Percentiles rank a stretch among this genome's conserved stretches.
These are phyloP conservation scores for Peromyscus attwateri DNA, from an alignment of 2,797 vertebrate species.

Conservation along the genomic window DNA sequence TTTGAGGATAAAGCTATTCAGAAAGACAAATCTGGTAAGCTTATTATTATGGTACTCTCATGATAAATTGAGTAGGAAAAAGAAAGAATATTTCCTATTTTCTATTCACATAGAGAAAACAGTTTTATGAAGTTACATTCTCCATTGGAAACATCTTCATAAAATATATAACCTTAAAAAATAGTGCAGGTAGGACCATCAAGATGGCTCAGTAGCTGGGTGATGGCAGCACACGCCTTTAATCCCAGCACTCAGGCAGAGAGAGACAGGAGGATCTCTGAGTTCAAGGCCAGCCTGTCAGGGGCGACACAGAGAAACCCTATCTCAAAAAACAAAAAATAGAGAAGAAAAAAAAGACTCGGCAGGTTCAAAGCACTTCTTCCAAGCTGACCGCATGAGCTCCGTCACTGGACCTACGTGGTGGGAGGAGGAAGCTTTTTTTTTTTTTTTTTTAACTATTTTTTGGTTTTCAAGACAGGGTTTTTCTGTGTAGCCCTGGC, in stretches of 20 bases:
- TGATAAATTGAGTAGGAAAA: constrained; percentile 51
- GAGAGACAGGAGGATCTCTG: background rate
- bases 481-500: background rate
- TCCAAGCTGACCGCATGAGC: background rate
- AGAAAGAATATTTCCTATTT: constrained; percentile 32
- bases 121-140: background rate
- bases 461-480: background rate
- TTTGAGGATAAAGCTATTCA: constrained; percentile 99
- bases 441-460: background rate
- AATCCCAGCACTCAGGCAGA: background rate
- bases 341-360: background rate
- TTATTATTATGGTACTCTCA: background rate
- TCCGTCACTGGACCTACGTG: background rate
- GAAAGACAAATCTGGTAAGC: constrained; percentile 97
- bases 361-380: background rate
- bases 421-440: background rate
- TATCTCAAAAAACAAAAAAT: background rate
- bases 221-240: background rate
- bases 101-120: constrained; percentile 23
- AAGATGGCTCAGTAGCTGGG: background rate
- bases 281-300: background rate
- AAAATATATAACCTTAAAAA: background rate
- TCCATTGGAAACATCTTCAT: background rate
- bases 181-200: background rate
- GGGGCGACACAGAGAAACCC: background rate